Evolutionary conservation across 2,888 invertebrate genomes (phyloP), one percentile per base, ranked within the genome.

Genomic region (Drosophila basisetae): DNA sequence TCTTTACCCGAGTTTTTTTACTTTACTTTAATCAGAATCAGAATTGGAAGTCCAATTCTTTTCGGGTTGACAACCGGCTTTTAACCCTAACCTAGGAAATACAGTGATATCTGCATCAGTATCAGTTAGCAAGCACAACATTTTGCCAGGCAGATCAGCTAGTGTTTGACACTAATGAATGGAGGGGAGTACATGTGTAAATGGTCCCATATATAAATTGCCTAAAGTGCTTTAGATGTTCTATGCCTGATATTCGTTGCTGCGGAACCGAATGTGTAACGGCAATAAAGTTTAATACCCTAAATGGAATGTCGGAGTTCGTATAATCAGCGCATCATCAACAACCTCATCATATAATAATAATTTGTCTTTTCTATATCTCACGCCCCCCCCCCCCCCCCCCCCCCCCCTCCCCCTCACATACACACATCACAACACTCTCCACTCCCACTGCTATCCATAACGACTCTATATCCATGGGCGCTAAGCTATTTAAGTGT

Each of bases 401-500:
- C n/a, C 31, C 25, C 6, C 4, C 22, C 2, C n/a, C 13, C 22
- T 22, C 37, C 43, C 16, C n/a, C 31, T n/a, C 25, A 31, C 9
- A 31, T 2, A 31, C 18, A 16, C 30, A 13, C 4, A 37, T 47
- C 11, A 7, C 10, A 39, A 47, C 28, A 13, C 63, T 11, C 30
- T 30, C 55, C 52, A 37, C 28, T 30, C 18, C 35, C 30, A 22
- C 53, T n/a, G 35, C 30, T 49, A 58, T 11, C 60, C 52, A 64
- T 39, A 63, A 33, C n/a, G 52, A 52, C 33, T 60, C 56, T 39
- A 68, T 79, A 68, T 77, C 58, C 68, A 70, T 75, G 76, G 71
- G 79, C 80, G 73, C 78, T 86, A 87, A 80, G 82, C 78, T 87
- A 87, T 89, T 89, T 82, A 89, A 90, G 87, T 84, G 89, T 89